phyloP scores from a whole-genome alignment of 2,797 vertebrate genomes.

The Phylloscopus collybita region DNA sequence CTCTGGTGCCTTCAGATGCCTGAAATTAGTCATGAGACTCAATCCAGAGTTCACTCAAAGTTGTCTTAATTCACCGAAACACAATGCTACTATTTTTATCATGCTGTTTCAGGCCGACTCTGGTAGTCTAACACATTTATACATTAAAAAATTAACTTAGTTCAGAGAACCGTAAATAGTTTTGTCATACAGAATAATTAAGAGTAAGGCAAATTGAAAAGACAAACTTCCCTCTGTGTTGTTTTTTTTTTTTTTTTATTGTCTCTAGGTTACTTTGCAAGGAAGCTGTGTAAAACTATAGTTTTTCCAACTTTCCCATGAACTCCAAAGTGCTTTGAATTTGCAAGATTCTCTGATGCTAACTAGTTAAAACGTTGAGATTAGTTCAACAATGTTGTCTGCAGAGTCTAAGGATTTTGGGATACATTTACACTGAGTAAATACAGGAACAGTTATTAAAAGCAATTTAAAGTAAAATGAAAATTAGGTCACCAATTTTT shows the following conservation, averaged over 20 bases:
- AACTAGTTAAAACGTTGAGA: background rate
- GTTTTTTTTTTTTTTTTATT: background rate
- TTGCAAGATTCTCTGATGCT: background rate
- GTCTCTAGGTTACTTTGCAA: background rate
- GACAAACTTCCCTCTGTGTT: background rate
- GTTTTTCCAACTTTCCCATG: background rate
- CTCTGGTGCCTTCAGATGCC: background rate
- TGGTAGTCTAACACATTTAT: background rate
- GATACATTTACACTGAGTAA: background rate
- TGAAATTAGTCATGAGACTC: background rate
- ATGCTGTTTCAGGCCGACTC: background rate
- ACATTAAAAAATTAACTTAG: background rate
- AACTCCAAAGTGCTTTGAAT: background rate
- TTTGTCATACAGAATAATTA: background rate
- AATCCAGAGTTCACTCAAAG: background rate
- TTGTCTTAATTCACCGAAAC: background rate
- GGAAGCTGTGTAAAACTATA: background rate
- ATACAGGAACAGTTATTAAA: background rate
- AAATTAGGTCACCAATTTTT: background rate
- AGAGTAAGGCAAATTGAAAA: background rate
- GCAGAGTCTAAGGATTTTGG: background rate
- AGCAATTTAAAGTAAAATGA: background rate
- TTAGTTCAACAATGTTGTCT: background rate
- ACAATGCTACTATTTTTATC: background rate
- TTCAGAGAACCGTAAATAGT: background rate